phyloP scores from a whole-genome alignment of 2,888 invertebrate genomes.

The Drosophila atripex region DNA sequence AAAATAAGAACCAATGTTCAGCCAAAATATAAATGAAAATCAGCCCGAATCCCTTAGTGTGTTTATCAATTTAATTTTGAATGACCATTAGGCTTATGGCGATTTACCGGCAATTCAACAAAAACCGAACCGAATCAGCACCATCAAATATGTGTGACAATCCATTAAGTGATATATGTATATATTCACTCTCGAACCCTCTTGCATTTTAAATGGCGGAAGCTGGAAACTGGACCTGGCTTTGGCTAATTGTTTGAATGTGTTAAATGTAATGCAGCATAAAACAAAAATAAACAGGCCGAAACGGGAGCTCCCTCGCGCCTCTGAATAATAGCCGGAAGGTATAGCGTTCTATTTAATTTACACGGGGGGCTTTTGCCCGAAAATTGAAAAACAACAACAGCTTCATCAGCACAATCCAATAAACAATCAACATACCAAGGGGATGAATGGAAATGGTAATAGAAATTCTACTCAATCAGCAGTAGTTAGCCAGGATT shows the following conservation, averaged over 20 bases:
- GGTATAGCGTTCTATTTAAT: conserved; percentile 64
- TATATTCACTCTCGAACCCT: neutral
- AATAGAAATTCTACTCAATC: conserved; percentile 45
- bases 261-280: conserved; percentile 57
- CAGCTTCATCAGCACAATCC: conserved; percentile 30
- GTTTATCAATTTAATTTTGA: conserved; percentile 38
- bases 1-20: neutral
- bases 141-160: conserved; percentile 59
- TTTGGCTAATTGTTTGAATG: conserved; percentile 61
- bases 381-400: conserved; percentile 68
- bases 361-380: conserved; percentile 48
- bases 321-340: conserved; percentile 21
- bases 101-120: conserved; percentile 32
- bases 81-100: conserved; percentile 40
- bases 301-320: conserved; percentile 1
- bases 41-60: neutral
- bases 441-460: conserved; percentile 11
- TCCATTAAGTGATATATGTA: conserved; percentile 40
- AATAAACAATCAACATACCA: conserved; percentile 62
- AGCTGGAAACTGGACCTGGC: conserved; percentile 8
- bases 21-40: neutral
- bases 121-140: conserved; percentile 46
- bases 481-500: conserved; percentile 30
- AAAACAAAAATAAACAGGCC: conserved; percentile 40
- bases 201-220: conserved; percentile 20